These are phyloP conservation scores for Drosophila imparisetae DNA, from an alignment of 2,888 invertebrate genomes.

Conservation along the genomic window DNA sequence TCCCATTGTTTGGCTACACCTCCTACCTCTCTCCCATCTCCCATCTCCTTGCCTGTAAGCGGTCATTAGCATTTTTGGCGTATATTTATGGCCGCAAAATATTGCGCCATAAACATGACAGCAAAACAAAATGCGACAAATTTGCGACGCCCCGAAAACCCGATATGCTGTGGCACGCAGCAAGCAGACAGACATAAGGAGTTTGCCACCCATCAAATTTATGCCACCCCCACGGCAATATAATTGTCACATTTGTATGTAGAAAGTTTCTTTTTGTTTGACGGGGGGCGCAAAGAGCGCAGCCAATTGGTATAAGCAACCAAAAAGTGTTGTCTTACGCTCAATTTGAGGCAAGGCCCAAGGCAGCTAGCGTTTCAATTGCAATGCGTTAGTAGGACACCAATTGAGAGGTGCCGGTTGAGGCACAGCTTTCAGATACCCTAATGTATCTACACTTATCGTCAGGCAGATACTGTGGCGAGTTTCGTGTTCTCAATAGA, in stretches of 20 bases:
- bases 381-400: conserved; percentile 55
- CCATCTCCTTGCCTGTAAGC: conserved; percentile 18
- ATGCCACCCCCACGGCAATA: conserved; percentile 60
- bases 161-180: neutral
- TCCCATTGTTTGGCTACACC: conserved; percentile 16
- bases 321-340: conserved; percentile 67
- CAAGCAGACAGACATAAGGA: neutral
- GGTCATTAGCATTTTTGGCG: conserved; percentile 79
- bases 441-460: neutral
- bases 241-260: conserved; percentile 72
- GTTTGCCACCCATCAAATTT: conserved; percentile 47
- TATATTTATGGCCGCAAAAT: conserved; percentile 77
- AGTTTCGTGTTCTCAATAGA: neutral
- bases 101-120: conserved; percentile 79
- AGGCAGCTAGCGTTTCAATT: conserved; percentile 47
- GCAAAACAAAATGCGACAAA: conserved; percentile 80
- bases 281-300: neutral
- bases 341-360: conserved; percentile 59
- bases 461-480: neutral
- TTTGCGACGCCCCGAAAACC: conserved; percentile 56
- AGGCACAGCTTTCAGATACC: neutral
- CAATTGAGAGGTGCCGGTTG: neutral
- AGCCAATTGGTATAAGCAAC: conserved; percentile 53
- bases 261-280: conserved; percentile 4
- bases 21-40: neutral